These are phyloP conservation scores for Neoarius graeffei DNA, from an alignment of 2,113 vertebrate species.

Conservation along the genomic window DNA sequence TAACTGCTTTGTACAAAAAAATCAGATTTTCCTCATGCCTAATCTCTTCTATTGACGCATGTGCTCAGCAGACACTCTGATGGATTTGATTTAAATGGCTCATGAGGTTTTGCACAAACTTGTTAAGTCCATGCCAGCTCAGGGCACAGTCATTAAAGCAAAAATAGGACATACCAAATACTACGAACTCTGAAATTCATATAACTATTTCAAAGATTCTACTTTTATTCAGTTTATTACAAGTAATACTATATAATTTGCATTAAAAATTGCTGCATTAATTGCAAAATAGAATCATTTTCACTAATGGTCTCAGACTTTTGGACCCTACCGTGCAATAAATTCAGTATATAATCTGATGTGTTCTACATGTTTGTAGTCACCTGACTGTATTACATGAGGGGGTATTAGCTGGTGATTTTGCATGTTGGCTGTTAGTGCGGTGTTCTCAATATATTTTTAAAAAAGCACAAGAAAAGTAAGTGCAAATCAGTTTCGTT, in stretches of 20 bases:
- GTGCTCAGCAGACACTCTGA: neutral
- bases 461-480: neutral
- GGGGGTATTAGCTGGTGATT: neutral
- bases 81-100: neutral
- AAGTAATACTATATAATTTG: neutral
- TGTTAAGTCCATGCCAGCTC: neutral
- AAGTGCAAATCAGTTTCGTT: neutral
- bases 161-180: neutral
- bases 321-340: neutral
- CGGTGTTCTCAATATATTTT: neutral
- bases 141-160: neutral
- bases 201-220: neutral
- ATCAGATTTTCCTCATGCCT: neutral
- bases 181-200: neutral
- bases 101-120: neutral
- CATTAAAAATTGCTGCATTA: neutral
- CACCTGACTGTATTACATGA: neutral
- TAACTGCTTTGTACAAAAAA: neutral
- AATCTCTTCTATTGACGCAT: neutral
- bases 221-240: neutral
- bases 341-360: neutral
- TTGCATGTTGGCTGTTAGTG: neutral
- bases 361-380: neutral
- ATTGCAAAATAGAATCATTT: neutral
- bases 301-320: neutral